Percentiles rank a stretch among this genome's conserved stretches.
These are phyloP conservation scores for Alcedo atthis DNA, from an alignment of 2,797 vertebrate species.

Conservation along the genomic window DNA sequence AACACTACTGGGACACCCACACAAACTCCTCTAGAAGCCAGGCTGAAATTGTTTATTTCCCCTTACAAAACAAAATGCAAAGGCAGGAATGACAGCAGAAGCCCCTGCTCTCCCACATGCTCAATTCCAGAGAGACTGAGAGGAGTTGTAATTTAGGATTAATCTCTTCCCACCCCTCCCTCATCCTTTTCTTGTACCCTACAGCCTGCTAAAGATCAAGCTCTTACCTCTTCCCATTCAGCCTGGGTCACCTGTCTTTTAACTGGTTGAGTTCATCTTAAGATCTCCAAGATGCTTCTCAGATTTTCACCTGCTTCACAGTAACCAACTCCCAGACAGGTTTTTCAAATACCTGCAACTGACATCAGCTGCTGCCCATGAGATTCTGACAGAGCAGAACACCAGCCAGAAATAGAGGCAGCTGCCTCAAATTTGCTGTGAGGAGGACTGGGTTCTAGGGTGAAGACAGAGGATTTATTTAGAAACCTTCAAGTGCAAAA, in stretches of 20 bases:
- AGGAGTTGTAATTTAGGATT: constrained; percentile 1
- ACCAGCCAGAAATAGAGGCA: background rate
- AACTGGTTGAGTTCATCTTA: background rate
- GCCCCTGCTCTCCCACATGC: constrained; percentile 12
- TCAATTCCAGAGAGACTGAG: constrained; percentile 26
- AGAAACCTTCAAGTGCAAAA: background rate
- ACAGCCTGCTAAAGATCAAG: constrained; percentile 15
- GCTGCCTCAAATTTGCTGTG: background rate
- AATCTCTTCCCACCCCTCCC: constrained; percentile 15
- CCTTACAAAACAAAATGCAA: constrained; percentile 9
- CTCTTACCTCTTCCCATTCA: background rate
- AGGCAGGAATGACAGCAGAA: constrained; percentile 27
- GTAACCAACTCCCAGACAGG: background rate
- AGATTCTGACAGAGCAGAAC: background rate
- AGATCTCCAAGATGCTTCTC: background rate
- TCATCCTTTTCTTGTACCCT: constrained; percentile 1
- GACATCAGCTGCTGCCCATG: background rate
- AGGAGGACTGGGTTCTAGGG: background rate
- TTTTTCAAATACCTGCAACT: constrained; percentile 10
- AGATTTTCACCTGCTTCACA: constrained; percentile 1
- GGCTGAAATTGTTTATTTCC: constrained; percentile 60
- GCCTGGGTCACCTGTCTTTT: background rate
- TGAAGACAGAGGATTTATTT: background rate
- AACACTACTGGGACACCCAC: constrained; percentile 53
- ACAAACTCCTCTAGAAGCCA: constrained; percentile 8